These are phyloP conservation scores for Lepisosteus oculatus DNA, from an alignment of 2,113 vertebrate species.

Conservation along the genomic window DNA sequence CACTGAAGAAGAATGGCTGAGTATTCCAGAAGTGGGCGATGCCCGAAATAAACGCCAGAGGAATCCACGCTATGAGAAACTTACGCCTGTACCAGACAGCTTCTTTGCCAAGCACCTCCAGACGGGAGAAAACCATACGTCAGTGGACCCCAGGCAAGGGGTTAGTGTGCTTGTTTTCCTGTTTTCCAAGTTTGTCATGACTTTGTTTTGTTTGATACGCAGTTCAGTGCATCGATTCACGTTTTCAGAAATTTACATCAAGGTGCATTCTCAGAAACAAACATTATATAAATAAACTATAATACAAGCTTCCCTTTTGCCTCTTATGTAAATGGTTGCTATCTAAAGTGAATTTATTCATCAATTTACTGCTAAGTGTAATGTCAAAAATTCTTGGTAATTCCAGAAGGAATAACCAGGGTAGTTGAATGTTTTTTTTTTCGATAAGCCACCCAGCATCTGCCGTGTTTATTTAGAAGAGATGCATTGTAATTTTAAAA, in stretches of 20 bases:
- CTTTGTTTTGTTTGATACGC: no score
- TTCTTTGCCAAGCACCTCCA: constrained; percentile 96
- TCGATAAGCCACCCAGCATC: no score
- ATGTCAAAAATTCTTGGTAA: no score
- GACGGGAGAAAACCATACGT: constrained; percentile 85
- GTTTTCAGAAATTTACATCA: neutral
- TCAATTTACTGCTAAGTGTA: no score
- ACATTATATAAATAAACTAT: neutral
- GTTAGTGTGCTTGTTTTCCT: constrained; percentile 57
- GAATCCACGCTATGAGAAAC: constrained; percentile 92
- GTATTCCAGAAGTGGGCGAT: constrained; percentile 95
- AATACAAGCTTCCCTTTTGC: constrained; percentile 19
- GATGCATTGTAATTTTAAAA: no score
- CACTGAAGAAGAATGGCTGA: constrained; percentile 96
- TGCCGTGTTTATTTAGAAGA: no score
- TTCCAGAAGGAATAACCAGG: no score
- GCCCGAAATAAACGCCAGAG: constrained; percentile 95
- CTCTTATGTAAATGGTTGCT: constrained; percentile 9
- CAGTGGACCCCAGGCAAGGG: constrained; percentile 87
- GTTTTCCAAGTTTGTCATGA: no score
- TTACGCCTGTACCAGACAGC: constrained; percentile 94
- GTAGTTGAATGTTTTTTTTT: no score
- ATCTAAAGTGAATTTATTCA: no score
- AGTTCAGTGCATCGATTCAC: no score
- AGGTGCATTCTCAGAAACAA: neutral